phyloP scores from a whole-genome alignment of 1,140 invertebrate genomes.

The Lerema accius region DNA sequence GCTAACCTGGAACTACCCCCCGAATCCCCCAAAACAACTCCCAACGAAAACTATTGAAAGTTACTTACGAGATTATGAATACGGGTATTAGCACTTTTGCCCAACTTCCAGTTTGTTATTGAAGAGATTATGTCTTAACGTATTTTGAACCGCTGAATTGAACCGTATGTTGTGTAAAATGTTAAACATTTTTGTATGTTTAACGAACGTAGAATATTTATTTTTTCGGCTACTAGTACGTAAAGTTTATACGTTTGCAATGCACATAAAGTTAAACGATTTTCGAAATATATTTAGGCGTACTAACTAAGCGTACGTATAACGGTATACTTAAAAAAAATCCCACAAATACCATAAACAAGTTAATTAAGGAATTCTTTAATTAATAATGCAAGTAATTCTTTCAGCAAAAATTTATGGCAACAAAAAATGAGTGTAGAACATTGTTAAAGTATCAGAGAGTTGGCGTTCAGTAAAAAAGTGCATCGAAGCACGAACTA shows the following conservation, averaged over 20 bases:
- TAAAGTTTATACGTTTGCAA: too few relatives aligned
- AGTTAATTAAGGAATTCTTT: too few relatives aligned
- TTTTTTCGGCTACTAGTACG: too few relatives aligned
- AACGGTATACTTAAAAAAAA: too few relatives aligned
- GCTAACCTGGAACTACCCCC: constrained; percentile 68
- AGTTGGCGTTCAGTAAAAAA: constrained; percentile 55
- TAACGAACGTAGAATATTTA: too few relatives aligned
- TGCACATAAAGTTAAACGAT: too few relatives aligned
- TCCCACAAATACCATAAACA: too few relatives aligned
- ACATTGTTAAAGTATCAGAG: constrained; percentile 33
- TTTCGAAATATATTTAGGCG: too few relatives aligned
- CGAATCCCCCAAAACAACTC: constrained; percentile 53
- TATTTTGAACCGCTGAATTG: constrained; percentile 47
- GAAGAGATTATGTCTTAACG: constrained; percentile 63
- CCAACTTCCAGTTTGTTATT: constrained; percentile 45
- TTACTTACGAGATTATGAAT: constrained; percentile 65
- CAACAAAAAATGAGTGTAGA: neutral
- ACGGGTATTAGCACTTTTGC: constrained; percentile 49
- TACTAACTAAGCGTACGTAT: too few relatives aligned
- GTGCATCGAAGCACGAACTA: constrained; percentile 71
- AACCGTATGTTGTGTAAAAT: too few relatives aligned
- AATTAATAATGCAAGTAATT: too few relatives aligned
- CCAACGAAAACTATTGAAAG: constrained; percentile 75
- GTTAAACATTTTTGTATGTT: too few relatives aligned
- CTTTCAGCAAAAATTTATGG: constrained; percentile 5